phyloP scores from a whole-genome alignment of 2,797 vertebrate genomes.

The Bovichtus variegatus region DNA sequence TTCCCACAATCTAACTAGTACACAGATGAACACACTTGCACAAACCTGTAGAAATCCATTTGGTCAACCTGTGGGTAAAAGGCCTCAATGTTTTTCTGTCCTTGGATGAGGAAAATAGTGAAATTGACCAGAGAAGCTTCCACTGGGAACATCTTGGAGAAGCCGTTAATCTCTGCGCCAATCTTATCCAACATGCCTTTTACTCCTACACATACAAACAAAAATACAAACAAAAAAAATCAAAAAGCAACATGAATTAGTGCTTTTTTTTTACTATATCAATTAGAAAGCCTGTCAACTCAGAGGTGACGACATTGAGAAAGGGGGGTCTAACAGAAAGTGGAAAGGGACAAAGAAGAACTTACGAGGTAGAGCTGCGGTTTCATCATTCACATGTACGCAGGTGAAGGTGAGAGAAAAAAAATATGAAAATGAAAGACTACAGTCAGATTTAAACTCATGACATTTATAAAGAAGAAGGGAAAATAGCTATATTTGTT shows the following conservation, averaged over 20 bases:
- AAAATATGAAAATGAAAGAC: constrained; percentile 33
- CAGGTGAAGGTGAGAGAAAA: constrained; percentile 34
- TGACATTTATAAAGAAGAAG: constrained; percentile 1
- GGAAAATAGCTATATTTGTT: background rate
- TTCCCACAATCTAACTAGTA: background rate
- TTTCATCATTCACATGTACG: constrained; percentile 47
- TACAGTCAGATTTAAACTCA: constrained; percentile 20
- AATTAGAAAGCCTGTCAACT: background rate
- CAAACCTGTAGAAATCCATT: constrained; percentile 93
- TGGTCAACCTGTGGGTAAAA: constrained; percentile 90
- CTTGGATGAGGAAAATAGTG: constrained; percentile 83
- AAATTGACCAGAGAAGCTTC: constrained; percentile 86
- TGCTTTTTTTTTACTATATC: background rate
- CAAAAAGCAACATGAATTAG: background rate
- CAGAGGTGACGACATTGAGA: background rate
- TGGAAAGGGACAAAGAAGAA: constrained; percentile 23
- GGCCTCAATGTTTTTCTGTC: constrained; percentile 85
- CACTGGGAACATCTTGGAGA: constrained; percentile 87
- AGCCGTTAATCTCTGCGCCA: constrained; percentile 84
- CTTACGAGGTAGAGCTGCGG: constrained; percentile 86
- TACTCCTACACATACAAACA: constrained; percentile 83
- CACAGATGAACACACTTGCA: background rate
- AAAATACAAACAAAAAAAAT: background rate
- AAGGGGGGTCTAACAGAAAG: background rate
- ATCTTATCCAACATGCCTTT: constrained; percentile 89